Conservation (phyloP, 2,888 invertebrate species). For the Pandemis heparana region DNA sequence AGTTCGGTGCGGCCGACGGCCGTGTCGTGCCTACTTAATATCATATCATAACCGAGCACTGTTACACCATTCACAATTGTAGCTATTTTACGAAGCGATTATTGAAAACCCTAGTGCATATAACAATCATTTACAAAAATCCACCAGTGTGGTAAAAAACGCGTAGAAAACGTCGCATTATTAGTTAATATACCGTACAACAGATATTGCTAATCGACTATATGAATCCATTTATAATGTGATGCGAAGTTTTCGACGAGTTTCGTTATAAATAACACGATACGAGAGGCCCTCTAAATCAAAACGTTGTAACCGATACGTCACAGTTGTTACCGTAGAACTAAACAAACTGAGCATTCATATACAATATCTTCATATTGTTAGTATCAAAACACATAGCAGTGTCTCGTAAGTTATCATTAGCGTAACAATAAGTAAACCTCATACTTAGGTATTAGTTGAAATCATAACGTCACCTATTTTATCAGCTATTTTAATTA, state of each 20-base stretch:
- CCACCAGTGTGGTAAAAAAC: slow-evolving; percentile 51
- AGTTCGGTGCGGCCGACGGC: slow-evolving; percentile 3
- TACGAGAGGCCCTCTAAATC: slow-evolving; percentile 52
- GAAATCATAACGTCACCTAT: slow-evolving; percentile 32
- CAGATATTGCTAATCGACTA: slow-evolving; percentile 24
- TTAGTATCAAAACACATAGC: not conserved
- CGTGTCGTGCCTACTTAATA: not conserved
- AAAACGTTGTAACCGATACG: slow-evolving; percentile 29
- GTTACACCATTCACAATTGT: slow-evolving; percentile 39
- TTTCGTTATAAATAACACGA: slow-evolving; percentile 51
- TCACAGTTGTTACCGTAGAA: slow-evolving; percentile 26
- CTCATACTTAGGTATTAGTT: slow-evolving; percentile 36
- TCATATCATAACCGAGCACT: slow-evolving; percentile 22
- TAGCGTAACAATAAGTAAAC: slow-evolving; percentile 20
- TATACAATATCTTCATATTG: slow-evolving; percentile 18
- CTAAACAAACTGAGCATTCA: not conserved
- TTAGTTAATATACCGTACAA: slow-evolving; percentile 4
- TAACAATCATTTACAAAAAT: slow-evolving; percentile 44
- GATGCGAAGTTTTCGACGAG: slow-evolving; percentile 41
- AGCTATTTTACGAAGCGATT: slow-evolving; percentile 40
- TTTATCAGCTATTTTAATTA: slow-evolving; percentile 25
- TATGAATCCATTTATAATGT: slow-evolving; percentile 14
- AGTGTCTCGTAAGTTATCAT: slow-evolving; percentile 1
- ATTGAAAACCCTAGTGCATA: slow-evolving; percentile 62
- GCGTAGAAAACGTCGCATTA: slow-evolving; percentile 48